These are phyloP conservation scores for Holothuria leucospilota DNA, from an alignment of 53 echinoderm and acorn worm genomes.

Conservation along the genomic window DNA sequence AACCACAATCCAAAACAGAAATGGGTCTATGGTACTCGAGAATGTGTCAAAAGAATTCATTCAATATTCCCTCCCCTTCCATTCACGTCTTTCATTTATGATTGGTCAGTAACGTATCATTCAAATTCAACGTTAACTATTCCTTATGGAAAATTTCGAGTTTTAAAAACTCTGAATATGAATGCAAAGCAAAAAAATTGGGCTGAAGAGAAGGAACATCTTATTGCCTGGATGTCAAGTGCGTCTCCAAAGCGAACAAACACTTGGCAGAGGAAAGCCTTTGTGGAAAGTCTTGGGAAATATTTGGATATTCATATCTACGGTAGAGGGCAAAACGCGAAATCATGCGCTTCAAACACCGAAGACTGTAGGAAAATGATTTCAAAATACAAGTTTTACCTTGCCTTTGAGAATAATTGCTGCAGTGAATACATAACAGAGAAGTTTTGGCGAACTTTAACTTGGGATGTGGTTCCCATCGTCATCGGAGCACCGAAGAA, in stretches of 20 bases:
- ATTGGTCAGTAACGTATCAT: slow-evolving; percentile 31
- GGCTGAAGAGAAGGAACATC: slow-evolving; percentile 8
- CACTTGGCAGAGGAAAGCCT: neutral
- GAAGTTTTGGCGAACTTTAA: slow-evolving; percentile 31
- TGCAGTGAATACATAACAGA: slow-evolving; percentile 35
- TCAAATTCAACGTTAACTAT: slow-evolving; percentile 20
- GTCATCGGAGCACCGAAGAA: slow-evolving; percentile 29
- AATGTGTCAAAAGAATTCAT: slow-evolving; percentile 6
- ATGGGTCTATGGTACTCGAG: slow-evolving; percentile 29
- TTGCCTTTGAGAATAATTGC: slow-evolving; percentile 28
- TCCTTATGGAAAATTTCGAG: slow-evolving; percentile 4
- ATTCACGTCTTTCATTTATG: neutral
- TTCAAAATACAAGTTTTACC: slow-evolving; percentile 23
- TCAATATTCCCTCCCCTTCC: neutral
- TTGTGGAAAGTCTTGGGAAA: slow-evolving; percentile 2
- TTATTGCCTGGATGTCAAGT: slow-evolving; percentile 38
- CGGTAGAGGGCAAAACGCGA: neutral
- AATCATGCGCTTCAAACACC: neutral
- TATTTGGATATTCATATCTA: slow-evolving; percentile 20
- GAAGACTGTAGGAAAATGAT: neutral
- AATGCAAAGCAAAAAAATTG: neutral
- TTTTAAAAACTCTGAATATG: neutral
- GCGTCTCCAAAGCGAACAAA: neutral
- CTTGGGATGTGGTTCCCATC: slow-evolving; percentile 23
- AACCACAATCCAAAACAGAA: neutral